These are phyloP conservation scores for Conopomorpha cramerella DNA, from an alignment of 1,140 invertebrate species.

Conservation along the genomic window DNA sequence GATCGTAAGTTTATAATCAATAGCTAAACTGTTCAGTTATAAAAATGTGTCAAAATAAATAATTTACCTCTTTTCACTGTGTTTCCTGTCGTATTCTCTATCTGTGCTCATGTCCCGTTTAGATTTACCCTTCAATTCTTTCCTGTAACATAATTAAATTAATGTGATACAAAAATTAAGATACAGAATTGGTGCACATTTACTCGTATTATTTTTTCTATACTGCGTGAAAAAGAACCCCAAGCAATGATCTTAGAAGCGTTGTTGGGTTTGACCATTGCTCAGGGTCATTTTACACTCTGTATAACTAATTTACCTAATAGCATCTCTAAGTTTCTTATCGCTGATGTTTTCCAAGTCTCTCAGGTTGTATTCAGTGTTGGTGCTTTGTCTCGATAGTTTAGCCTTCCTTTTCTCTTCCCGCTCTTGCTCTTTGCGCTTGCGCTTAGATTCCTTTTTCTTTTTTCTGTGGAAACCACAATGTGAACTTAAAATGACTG, in stretches of 20 bases:
- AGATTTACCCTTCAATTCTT: constrained; percentile 56
- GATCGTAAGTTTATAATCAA: too few relatives aligned
- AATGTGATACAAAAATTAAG: not conserved
- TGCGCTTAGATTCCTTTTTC: constrained; percentile 70
- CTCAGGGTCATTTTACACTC: too few relatives aligned
- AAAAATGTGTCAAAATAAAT: too few relatives aligned
- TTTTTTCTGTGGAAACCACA: constrained; percentile 64
- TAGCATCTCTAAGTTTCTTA: constrained; percentile 68
- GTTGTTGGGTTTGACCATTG: too few relatives aligned
- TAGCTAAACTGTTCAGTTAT: too few relatives aligned
- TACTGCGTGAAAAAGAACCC: too few relatives aligned
- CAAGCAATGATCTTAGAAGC: too few relatives aligned
- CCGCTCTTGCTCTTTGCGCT: constrained; percentile 64
- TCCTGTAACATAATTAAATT: constrained; percentile 27
- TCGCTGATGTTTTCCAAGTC: constrained; percentile 67
- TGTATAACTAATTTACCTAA: too few relatives aligned
- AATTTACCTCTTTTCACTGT: constrained; percentile 63
- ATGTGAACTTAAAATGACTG: constrained; percentile 5
- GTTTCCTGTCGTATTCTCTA: constrained; percentile 64
- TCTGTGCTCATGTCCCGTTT: constrained; percentile 61
- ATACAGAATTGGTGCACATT: constrained; percentile 1
- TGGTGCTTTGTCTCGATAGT: constrained; percentile 26
- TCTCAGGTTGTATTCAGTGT: constrained; percentile 47
- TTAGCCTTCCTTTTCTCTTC: constrained; percentile 54
- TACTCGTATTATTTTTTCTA: constrained; percentile 9